A percentile compares a stretch with the other conserved stretches of the same genome.
Evolutionary conservation across 1,140 invertebrate genomes (phyloP).

Genomic region (Drosophila miranda): DNA sequence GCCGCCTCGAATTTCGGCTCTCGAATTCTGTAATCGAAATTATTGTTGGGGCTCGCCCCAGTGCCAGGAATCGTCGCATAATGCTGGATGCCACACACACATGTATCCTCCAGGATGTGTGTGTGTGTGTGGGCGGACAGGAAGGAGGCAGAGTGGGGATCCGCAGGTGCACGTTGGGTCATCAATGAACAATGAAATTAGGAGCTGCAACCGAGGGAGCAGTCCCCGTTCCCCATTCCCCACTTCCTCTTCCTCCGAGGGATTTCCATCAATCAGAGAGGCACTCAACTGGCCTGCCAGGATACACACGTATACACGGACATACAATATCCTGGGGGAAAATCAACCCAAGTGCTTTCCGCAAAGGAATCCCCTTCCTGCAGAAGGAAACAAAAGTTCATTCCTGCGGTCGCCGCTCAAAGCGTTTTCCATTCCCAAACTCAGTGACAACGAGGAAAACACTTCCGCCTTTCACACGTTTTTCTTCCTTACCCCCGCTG

Average conservation of each 20-base stretch:
- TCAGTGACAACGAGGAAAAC: constrained; percentile 52
- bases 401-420: constrained; percentile 38
- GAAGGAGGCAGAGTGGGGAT: not conserved
- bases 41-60: constrained; percentile 50
- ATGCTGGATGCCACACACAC: not conserved
- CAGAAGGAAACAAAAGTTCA: constrained; percentile 38
- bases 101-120: not conserved
- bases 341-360: constrained; percentile 35
- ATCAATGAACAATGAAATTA: constrained; percentile 50
- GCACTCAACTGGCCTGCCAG: constrained; percentile 38
- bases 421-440: constrained; percentile 32
- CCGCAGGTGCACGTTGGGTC: constrained; percentile 17
- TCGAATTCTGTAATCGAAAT: constrained; percentile 65
- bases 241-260: not conserved
- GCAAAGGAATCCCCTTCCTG: constrained; percentile 24
- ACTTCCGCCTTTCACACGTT: constrained; percentile 74
- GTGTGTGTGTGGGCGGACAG: not conserved
- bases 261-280: constrained; percentile 29
- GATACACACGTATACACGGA: not conserved
- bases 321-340: constrained; percentile 23
- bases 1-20: constrained; percentile 36
- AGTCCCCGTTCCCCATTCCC: too few relatives aligned
- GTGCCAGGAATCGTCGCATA: constrained; percentile 20
- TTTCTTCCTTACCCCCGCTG: constrained; percentile 5
- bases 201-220: constrained; percentile 8